Conservation (phyloP, 2,113 vertebrate genomes). For the Myotis davidii region DNA sequence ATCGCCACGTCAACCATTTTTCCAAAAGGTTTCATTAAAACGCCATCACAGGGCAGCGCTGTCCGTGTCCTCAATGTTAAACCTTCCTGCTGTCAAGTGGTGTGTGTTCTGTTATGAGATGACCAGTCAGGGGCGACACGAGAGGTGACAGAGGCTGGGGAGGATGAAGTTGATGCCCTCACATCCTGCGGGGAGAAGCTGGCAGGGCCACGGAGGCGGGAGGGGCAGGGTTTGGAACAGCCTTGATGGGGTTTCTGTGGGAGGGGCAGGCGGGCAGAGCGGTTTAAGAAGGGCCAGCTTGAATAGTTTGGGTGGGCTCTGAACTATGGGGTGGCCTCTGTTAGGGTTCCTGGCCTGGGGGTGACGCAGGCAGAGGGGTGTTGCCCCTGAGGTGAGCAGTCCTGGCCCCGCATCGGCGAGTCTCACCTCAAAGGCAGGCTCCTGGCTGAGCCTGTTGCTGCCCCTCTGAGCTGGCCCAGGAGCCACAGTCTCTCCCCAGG, state of each 20-base stretch:
- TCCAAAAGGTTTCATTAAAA: background rate
- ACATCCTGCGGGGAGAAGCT: background rate
- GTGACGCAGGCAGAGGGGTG: background rate
- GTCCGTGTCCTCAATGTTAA: background rate
- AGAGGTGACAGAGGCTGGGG: background rate
- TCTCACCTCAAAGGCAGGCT: background rate
- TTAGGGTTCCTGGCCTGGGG: background rate
- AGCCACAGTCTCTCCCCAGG: too few relatives aligned
- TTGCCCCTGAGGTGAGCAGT: background rate
- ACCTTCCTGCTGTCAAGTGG: background rate
- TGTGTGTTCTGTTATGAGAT: background rate
- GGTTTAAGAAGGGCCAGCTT: background rate
- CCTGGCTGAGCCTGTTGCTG: background rate
- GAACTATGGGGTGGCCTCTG: background rate
- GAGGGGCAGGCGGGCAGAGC: background rate
- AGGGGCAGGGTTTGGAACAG: background rate
- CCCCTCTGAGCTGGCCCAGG: background rate
- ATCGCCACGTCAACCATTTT: background rate
- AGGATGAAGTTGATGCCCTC: background rate
- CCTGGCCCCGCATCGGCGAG: background rate
- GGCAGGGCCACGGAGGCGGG: background rate
- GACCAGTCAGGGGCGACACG: background rate
- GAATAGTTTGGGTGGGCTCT: background rate
- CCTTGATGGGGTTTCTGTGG: background rate
- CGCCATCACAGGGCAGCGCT: background rate